A percentile compares a stretch with the other conserved stretches of the same genome.
Conservation (phyloP, 2,113 vertebrate species). For the Lynx canadensis region DNA sequence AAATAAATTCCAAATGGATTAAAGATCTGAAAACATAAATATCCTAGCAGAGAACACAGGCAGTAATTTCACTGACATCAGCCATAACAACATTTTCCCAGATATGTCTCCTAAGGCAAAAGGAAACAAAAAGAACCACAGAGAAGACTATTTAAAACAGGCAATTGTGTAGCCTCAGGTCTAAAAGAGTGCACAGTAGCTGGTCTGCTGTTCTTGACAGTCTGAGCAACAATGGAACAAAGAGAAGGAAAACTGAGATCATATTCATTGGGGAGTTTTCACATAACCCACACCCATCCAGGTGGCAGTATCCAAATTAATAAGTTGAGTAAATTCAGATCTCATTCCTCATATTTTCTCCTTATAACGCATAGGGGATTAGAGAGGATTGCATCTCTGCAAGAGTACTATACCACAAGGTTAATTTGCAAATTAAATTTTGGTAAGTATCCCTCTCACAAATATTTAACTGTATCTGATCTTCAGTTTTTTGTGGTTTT, state of each 20-base stretch:
- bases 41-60: too few species aligned
- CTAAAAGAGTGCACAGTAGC: neutral
- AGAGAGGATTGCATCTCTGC: neutral
- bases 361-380: neutral
- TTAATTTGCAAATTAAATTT: slow-evolving; percentile 23
- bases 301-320: neutral
- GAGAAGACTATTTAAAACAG: neutral
- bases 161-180: neutral
- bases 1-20: too few species aligned
- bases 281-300: neutral
- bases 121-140: too few species aligned
- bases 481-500: neutral
- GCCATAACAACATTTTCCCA: too few species aligned
- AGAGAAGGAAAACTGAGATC: neutral
- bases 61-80: too few species aligned
- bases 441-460: neutral
- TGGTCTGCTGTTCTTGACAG: neutral
- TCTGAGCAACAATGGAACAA: neutral
- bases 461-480: neutral
- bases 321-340: neutral
- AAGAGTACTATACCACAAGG: neutral
- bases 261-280: neutral
- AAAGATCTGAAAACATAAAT: too few species aligned
- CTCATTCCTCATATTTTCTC: neutral
- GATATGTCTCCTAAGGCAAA: too few species aligned